Evolutionary conservation across 2,797 vertebrate species (phyloP).

Genomic region (Prionace glauca): DNA sequence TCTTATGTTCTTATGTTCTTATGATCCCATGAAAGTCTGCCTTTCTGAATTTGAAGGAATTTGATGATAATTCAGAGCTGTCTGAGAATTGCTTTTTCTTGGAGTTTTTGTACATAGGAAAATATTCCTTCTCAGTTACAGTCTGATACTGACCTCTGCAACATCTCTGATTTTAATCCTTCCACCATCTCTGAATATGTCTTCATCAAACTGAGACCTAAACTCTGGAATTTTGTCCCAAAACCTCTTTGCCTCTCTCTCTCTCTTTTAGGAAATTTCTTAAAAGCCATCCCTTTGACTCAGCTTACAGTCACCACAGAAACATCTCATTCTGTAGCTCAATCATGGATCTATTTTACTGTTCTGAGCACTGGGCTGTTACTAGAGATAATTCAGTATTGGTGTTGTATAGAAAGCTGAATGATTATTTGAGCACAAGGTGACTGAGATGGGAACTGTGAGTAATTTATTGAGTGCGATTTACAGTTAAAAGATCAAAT

Average conservation of each 20-base stretch:
- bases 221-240: neutral
- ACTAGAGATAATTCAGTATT: neutral
- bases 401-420: neutral
- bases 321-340: neutral
- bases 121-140: neutral
- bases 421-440: neutral
- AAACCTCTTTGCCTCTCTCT: neutral
- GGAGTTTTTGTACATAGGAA: neutral
- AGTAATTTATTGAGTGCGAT: neutral
- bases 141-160: neutral
- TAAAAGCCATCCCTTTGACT: neutral
- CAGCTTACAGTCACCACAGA: neutral
- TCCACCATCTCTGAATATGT: neutral
- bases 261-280: neutral
- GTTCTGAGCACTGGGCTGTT: too few species aligned
- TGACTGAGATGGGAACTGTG: constrained; percentile 1
- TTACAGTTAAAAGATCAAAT: constrained; percentile 27
- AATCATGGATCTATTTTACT: neutral
- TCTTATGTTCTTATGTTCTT: too few species aligned
- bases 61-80: neutral
- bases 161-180: neutral
- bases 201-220: neutral
- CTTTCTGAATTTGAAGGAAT: neutral
- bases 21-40: neutral
- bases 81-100: neutral